Evolutionary conservation across 1,140 invertebrate species (phyloP), one percentile per base, ranked within the genome.

Genomic region (Chironomus tepperi): DNA sequence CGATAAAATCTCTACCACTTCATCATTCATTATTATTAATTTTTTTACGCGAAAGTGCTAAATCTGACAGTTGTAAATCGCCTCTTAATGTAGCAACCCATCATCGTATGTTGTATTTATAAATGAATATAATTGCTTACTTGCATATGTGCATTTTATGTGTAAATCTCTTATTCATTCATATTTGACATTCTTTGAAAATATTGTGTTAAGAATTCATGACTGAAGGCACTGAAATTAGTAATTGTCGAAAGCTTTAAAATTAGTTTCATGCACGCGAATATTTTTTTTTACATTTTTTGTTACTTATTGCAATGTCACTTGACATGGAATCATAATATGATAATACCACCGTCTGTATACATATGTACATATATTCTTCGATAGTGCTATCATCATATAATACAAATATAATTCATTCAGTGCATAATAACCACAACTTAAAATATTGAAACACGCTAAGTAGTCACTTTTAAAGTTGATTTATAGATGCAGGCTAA

Each of bases 11-110:
- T 57, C 47, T 57, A 12, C 47, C 47, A 57, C 47, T 57, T 57
- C 12, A 57, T 57, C 47, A 57, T 57, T 57, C 47, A 57, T 57
- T n/a, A 57, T 57, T 57, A 9, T 34, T 34, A 34, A 34, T 34
- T 47, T 15, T 47, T 15, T 12, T 57, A 57, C n/a, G 47, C 47
- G 10, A 57, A 57, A 57, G 47, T n/a, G 47, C n/a, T n/a, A 57
- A 57, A 57, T 57, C 47, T 57, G 47, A 57, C 47, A 57, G 47
- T 57, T 57, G 47, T 57, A 57, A 57, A 57, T 57, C 47, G n/a
- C 47, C n/a, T 57, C 47, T n/a, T 57, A 57, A 57, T 57, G n/a
- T n/a, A 57, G n/a, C 47, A 57, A 15, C 47, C n/a, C 47, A n/a
- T 57, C 47, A 34, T n/a, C 47, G 47, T 57, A n/a, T 34, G 12